Percentiles rank a stretch among this genome's conserved stretches.
Conservation (phyloP, 2,888 invertebrate genomes). For the Lasioglossum pauxillum region DNA sequence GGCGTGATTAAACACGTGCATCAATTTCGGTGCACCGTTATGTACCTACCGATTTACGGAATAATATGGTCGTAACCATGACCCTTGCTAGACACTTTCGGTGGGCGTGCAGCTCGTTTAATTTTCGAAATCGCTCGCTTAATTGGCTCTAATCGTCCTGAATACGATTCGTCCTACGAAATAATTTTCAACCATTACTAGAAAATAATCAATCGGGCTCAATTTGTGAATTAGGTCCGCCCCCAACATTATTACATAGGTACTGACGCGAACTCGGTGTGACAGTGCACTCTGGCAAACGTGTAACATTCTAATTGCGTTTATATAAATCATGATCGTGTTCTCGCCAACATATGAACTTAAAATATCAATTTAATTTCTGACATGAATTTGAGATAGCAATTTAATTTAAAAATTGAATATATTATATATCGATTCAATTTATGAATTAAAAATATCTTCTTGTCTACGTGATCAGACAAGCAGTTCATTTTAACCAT, state of each 20-base stretch:
- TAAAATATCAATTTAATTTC: background rate
- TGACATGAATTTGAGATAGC: too few species aligned
- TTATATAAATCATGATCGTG: background rate
- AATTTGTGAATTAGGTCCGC: background rate
- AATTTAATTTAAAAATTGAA: too few species aligned
- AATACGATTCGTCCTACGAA: background rate
- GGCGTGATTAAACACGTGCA: slow-evolving; percentile 8
- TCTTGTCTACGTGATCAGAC: too few species aligned
- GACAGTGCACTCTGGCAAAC: background rate
- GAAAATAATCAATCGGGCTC: background rate
- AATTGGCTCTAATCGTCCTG: background rate
- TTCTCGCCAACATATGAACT: background rate
- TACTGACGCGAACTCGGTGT: background rate
- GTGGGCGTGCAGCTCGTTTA: background rate
- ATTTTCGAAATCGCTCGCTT: background rate
- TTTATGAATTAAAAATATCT: too few species aligned
- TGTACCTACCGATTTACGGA: slow-evolving; percentile 9
- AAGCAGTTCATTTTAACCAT: too few species aligned
- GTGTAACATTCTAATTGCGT: background rate
- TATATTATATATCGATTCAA: too few species aligned
- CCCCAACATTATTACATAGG: background rate
- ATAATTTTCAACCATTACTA: background rate
- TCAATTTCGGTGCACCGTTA: slow-evolving; percentile 9
- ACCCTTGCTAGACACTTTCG: background rate
- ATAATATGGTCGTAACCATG: slow-evolving; percentile 1